Conservation (phyloP, 2,888 invertebrate species). For the Dicyrtomina minuta region DNA sequence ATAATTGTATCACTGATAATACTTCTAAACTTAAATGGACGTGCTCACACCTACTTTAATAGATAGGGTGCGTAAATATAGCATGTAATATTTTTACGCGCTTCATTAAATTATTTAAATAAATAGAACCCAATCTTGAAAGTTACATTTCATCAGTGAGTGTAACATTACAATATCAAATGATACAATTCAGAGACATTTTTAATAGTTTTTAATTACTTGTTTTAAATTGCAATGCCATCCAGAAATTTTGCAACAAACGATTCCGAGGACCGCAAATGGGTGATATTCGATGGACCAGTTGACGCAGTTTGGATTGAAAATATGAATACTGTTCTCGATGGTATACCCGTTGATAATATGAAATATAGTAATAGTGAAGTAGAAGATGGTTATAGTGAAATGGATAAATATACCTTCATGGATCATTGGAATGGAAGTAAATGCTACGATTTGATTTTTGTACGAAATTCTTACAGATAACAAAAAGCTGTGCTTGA, state of each 20-base stretch:
- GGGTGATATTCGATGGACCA: slow-evolving; percentile 94
- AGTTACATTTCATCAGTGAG: too few species aligned
- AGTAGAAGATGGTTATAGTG: neutral
- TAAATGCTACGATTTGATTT: neutral
- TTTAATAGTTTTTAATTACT: slow-evolving; percentile 19
- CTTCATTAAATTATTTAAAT: too few species aligned
- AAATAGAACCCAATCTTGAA: too few species aligned
- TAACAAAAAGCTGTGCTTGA: slow-evolving; percentile 91
- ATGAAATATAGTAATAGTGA: slow-evolving; percentile 44
- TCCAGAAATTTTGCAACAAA: slow-evolving; percentile 73
- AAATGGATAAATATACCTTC: neutral
- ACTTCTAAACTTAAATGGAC: too few species aligned
- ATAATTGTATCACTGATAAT: neutral
- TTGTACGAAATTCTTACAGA: slow-evolving; percentile 71
- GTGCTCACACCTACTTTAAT: too few species aligned
- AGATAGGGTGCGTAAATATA: too few species aligned
- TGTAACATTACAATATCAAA: neutral
- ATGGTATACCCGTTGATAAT: slow-evolving; percentile 72
- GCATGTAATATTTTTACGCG: too few species aligned
- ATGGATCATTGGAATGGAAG: slow-evolving; percentile 60
- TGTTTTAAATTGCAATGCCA: slow-evolving; percentile 64
- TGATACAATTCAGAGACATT: neutral
- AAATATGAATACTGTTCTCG: slow-evolving; percentile 91
- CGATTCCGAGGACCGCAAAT: slow-evolving; percentile 74
- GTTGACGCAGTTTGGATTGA: slow-evolving; percentile 97